Percentiles rank a stretch among this genome's conserved stretches.
Conservation (phyloP, 2,113 vertebrate genomes). For the Proterorhinus semilunaris region DNA sequence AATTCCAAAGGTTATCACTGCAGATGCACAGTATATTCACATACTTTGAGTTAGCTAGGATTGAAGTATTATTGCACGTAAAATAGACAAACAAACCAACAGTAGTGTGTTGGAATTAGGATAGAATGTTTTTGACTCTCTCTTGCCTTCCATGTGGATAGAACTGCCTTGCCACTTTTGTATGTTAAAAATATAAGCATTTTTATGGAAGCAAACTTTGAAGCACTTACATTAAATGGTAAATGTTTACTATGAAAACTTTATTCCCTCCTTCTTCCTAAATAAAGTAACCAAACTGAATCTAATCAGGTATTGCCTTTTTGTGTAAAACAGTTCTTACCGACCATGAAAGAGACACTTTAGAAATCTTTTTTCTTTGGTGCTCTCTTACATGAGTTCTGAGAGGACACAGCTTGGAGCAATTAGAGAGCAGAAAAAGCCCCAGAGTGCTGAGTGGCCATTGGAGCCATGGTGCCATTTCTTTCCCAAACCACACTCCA, state of each 20-base stretch:
- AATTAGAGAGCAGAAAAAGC: conserved; percentile 72
- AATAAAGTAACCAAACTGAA: conserved; percentile 74
- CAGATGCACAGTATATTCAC: conserved; percentile 75
- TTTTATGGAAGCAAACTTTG: conserved; percentile 70
- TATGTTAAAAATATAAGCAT: conserved; percentile 68
- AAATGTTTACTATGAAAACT: conserved; percentile 77
- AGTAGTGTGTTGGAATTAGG: conserved; percentile 75
- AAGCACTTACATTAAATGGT: conserved; percentile 70
- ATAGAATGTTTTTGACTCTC: conserved; percentile 74
- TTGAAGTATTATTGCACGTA: conserved; percentile 79
- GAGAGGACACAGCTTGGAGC: conserved; percentile 73
- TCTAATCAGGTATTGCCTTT: conserved; percentile 33
- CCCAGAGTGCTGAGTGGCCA: conserved; percentile 54
- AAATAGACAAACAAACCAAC: conserved; percentile 66
- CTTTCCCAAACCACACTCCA: conserved; percentile 58
- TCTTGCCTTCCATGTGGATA: conserved; percentile 74
- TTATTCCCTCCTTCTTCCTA: conserved; percentile 75
- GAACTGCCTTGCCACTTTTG: conserved; percentile 79
- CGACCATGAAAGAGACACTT: conserved; percentile 19
- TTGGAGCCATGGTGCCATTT: conserved; percentile 64
- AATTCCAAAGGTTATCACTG: conserved; percentile 78
- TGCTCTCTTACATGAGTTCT: conserved; percentile 33
- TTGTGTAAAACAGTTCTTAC: neutral
- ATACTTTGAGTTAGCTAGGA: conserved; percentile 76
- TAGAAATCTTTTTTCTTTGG: conserved; percentile 10